Conservation (phyloP, 2,797 vertebrate genomes). For the Gymnopithys bicolor region DNA sequence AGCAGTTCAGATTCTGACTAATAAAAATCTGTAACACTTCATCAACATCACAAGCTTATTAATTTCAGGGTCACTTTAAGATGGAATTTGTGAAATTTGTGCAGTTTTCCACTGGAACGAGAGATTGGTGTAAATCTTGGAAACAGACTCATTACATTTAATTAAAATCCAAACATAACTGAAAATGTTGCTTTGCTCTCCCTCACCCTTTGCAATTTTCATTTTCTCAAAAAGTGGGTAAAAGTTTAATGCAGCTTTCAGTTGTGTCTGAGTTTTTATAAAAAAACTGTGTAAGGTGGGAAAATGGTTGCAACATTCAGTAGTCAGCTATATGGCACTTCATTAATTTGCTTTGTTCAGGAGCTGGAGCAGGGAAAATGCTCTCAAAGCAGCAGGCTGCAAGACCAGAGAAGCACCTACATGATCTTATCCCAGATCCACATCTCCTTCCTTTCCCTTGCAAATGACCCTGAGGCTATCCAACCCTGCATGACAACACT, state of each 20-base stretch:
- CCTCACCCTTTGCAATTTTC: neutral
- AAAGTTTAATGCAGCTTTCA: neutral
- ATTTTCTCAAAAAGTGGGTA: neutral
- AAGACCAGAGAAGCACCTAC: neutral
- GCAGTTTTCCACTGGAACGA: slow-evolving; percentile 3
- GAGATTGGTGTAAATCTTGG: neutral
- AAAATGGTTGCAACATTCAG: neutral
- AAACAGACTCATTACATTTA: neutral
- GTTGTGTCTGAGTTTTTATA: neutral
- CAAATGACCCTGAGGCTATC: neutral
- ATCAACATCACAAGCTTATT: slow-evolving; percentile 8
- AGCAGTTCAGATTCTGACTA: neutral
- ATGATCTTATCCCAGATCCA: neutral
- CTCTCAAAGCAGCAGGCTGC: neutral
- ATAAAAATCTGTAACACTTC: slow-evolving; percentile 34
- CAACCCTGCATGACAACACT: neutral
- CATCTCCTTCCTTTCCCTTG: neutral
- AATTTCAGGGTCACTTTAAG: slow-evolving; percentile 37
- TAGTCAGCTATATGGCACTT: neutral
- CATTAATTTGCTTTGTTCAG: slow-evolving; percentile 6
- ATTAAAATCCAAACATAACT: neutral
- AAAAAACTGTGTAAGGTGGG: neutral
- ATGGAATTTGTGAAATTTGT: neutral
- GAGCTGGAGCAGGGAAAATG: neutral
- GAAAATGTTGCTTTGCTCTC: neutral